Conservation (phyloP, 2,113 vertebrate species). For the Ranitomeya variabilis region DNA sequence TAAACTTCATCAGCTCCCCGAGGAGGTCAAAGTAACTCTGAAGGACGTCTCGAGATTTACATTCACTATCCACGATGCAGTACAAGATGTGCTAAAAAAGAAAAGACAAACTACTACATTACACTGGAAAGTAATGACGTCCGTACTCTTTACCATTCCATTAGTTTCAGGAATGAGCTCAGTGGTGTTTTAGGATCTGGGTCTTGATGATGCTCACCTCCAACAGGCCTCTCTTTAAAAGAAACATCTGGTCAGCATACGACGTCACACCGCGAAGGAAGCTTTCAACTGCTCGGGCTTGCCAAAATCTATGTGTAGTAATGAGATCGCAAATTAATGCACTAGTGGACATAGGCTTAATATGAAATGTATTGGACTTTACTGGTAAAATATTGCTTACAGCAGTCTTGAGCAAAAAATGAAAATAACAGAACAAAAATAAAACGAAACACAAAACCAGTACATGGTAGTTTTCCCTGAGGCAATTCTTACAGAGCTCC, state of each 20-base stretch:
- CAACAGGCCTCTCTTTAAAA: slow-evolving; percentile 92
- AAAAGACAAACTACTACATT: background rate
- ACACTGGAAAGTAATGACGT: background rate
- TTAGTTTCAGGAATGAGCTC: background rate
- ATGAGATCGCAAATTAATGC: background rate
- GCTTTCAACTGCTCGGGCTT: slow-evolving; percentile 96
- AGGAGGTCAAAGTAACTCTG: slow-evolving; percentile 99
- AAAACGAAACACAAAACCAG: too few species aligned
- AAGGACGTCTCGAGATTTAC: slow-evolving; percentile 93
- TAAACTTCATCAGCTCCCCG: slow-evolving; percentile 99
- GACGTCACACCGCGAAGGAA: slow-evolving; percentile 96
- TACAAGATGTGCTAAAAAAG: slow-evolving; percentile 90
- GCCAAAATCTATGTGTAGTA: slow-evolving; percentile 86
- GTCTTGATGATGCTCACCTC: slow-evolving; percentile 76
- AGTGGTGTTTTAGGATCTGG: background rate
- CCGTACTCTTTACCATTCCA: background rate
- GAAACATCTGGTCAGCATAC: slow-evolving; percentile 98
- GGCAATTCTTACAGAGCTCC: too few species aligned
- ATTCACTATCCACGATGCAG: slow-evolving; percentile 98
- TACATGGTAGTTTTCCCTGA: too few species aligned
- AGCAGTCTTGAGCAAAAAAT: too few species aligned
- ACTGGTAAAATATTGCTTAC: too few species aligned
- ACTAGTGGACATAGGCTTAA: background rate
- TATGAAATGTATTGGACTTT: too few species aligned
- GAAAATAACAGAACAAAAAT: too few species aligned